These are phyloP conservation scores for Tetranychus truncatus DNA, from an alignment of 2,888 invertebrate genomes.

Conservation along the genomic window DNA sequence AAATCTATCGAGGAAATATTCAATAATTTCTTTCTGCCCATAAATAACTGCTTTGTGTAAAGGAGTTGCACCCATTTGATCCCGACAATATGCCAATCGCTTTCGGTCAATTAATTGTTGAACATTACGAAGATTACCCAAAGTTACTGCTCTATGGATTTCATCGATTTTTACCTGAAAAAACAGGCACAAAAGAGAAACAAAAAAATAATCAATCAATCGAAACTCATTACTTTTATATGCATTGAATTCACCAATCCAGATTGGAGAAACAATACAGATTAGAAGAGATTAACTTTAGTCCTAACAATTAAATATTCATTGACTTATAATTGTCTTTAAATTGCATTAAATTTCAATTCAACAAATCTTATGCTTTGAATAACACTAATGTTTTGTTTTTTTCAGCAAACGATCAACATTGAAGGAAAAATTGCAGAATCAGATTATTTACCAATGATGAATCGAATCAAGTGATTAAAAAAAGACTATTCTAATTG, in stretches of 20 bases:
- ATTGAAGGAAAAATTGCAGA: no score
- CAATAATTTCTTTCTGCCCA: conserved; percentile 60
- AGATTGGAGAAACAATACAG: no score
- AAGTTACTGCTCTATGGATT: conserved; percentile 64
- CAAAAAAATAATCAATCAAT: background rate
- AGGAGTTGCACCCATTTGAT: conserved; percentile 34
- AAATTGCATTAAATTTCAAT: no score
- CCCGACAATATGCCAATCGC: conserved; percentile 30
- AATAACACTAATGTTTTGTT: background rate
- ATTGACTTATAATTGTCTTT: no score
- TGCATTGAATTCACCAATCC: no score
- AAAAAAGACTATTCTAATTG: no score
- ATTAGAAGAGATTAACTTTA: no score
- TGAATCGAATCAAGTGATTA: no score
- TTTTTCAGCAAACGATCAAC: background rate
- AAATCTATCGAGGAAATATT: conserved; percentile 42
- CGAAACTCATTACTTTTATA: background rate
- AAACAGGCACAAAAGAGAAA: background rate
- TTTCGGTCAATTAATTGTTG: conserved; percentile 33
- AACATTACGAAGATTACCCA: conserved; percentile 52
- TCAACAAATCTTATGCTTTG: background rate
- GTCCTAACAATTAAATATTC: no score
- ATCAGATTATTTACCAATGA: no score
- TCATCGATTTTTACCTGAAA: conserved; percentile 64
- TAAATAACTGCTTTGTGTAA: conserved; percentile 70